Conservation (phyloP, 2,797 vertebrate genomes). For the Molossus alvarezi region DNA sequence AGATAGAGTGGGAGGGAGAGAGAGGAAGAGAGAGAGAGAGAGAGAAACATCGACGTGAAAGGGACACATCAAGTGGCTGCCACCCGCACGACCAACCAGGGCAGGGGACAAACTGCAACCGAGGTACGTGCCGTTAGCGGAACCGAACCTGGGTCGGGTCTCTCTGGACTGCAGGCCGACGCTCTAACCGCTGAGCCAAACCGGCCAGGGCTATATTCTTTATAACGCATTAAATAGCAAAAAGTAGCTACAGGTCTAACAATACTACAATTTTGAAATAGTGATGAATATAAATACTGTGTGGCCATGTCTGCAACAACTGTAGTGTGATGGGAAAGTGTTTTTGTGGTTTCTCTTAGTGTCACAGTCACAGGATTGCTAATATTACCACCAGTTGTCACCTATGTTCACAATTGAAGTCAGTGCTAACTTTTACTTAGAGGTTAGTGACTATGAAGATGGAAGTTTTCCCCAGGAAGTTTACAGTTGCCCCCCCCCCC, state of each 20-base stretch:
- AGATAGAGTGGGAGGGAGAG: too few relatives aligned
- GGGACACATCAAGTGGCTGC: too few relatives aligned
- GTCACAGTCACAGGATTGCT: background rate
- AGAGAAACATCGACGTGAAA: too few relatives aligned
- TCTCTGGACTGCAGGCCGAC: too few relatives aligned
- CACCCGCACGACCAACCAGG: too few relatives aligned
- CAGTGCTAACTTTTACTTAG: background rate
- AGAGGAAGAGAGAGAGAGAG: too few relatives aligned
- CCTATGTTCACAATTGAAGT: background rate
- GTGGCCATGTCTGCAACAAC: background rate
- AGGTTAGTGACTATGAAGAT: constrained; percentile 22
- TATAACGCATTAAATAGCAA: constrained; percentile 41
- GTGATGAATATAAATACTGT: background rate
- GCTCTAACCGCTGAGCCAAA: too few relatives aligned
- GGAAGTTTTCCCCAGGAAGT: background rate
- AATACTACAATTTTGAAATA: constrained; percentile 34
- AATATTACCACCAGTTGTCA: background rate
- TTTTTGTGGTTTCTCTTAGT: background rate
- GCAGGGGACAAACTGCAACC: too few relatives aligned
- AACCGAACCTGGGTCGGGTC: too few relatives aligned
- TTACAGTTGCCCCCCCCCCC: background rate
- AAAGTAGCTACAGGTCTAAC: constrained; percentile 44
- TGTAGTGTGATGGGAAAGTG: background rate
- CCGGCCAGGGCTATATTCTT: background rate
- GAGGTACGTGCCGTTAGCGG: too few relatives aligned